phyloP scores from a whole-genome alignment of 2,797 vertebrate species.

The Decapterus maruadsi region DNA sequence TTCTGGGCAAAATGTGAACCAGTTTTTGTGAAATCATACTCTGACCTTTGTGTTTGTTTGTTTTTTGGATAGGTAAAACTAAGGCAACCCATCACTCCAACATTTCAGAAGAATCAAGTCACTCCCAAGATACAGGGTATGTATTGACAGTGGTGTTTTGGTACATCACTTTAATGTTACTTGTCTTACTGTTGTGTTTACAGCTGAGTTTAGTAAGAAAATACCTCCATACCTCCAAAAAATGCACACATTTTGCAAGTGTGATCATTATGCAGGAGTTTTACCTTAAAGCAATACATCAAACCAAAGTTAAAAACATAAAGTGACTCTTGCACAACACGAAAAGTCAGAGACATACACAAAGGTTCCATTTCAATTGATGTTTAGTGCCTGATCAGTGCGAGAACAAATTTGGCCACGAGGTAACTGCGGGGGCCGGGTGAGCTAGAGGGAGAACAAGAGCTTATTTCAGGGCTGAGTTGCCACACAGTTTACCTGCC shows the following conservation, averaged over 20 bases:
- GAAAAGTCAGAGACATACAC: neutral
- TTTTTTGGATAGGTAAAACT: conserved; percentile 78
- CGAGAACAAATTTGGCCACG: conserved; percentile 39
- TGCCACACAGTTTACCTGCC: conserved; percentile 56
- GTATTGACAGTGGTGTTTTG: conserved; percentile 26
- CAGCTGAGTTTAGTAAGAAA: neutral
- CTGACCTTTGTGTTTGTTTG: neutral
- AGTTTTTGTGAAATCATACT: too few relatives aligned
- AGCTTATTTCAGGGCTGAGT: conserved; percentile 67
- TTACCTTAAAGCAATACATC: neutral
- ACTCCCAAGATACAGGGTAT: conserved; percentile 60
- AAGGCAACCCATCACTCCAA: conserved; percentile 85
- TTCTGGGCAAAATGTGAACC: neutral
- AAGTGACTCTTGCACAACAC: neutral
- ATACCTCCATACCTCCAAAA: neutral
- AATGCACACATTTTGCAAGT: conserved; percentile 5
- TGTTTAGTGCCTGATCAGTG: conserved; percentile 40
- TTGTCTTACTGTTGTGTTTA: neutral
- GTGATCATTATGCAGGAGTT: conserved; percentile 4
- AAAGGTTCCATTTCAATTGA: conserved; percentile 12
- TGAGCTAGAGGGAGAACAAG: conserved; percentile 44
- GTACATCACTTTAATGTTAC: neutral
- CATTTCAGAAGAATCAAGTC: conserved; percentile 61
- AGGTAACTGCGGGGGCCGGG: conserved; percentile 44
- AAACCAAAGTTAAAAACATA: conserved; percentile 10